Base-by-base conservation (phyloP, 2,797 vertebrate species). In the Sphaeramia orbicularis region DNA sequence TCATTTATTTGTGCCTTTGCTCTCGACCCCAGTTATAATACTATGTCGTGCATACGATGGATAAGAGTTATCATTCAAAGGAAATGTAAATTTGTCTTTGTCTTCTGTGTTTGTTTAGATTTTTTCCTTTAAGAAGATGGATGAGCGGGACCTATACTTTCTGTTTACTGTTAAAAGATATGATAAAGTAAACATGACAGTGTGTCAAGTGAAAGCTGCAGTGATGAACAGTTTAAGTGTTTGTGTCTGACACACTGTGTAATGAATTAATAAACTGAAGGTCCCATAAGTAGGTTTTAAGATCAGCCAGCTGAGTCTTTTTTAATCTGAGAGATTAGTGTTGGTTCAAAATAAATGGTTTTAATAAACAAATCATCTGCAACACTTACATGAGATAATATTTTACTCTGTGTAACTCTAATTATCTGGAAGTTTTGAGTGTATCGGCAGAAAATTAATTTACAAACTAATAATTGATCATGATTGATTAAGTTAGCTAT, bases 1-100 rank as follows among this genome's bases (percentile, higher is more conserved):
- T 65, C 5, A 36, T 55, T 37, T 47, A 41, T 65, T 47, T 21
- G 10, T 15, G 10, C 11, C 32, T 7, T 54, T 43, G 21, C 8
- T 13, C 7, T 41, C 48, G 49, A 40, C 56, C n/a, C 43, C 12
- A 54, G 14, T 14, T 19, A 3, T 2, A 0, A 51, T 19, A 1
- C 58, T 18, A 62, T 35, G 43, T 62, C 8, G 32, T 10, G 2
- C 38, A 21, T 1, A 6, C 19, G 4, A 6, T 76, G 10, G 41
- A 53, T 16, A 10, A 19, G 14, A 21, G 13, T 44, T 80, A 30
- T 41, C 14, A 42, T 45, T 18, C 21, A 62, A 51, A 59, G 5
- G 35, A 30, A 43, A 47, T 63, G 55, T 58, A 1, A 60, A 50
- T 58, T 37, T 48, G n/a, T n/a, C 35, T 38, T 3, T 2, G 12